Conservation (phyloP, 2,797 vertebrate genomes). For the Sebastes paucispinis region DNA sequence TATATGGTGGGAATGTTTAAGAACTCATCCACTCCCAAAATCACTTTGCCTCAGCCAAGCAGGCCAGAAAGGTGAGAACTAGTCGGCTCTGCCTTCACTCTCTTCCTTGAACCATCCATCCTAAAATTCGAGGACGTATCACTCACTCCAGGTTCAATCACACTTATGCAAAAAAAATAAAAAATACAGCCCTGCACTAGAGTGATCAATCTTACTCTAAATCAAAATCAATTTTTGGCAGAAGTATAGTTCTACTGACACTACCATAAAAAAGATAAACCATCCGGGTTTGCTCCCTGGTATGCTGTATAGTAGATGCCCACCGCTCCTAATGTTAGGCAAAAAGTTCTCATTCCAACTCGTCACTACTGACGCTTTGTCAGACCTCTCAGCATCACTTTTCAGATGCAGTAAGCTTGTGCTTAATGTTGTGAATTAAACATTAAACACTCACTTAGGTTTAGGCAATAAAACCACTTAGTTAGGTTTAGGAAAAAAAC, state of each 20-base stretch:
- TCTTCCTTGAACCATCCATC: background rate
- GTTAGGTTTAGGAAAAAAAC: no score
- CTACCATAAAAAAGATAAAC: background rate
- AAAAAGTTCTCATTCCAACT: no score
- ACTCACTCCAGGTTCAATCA: background rate
- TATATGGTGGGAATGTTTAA: background rate
- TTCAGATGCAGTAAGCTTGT: no score
- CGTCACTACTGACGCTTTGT: no score
- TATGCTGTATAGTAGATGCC: no score
- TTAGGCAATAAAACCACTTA: no score
- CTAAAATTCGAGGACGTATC: background rate
- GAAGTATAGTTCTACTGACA: background rate
- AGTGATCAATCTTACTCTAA: background rate
- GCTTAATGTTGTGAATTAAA: no score
- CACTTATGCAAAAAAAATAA: background rate
- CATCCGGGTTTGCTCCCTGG: no score
- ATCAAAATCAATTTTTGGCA: background rate
- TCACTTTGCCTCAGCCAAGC: background rate
- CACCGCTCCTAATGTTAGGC: fast-evolving
- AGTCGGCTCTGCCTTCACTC: background rate
- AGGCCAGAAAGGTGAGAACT: background rate
- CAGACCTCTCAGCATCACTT: no score
- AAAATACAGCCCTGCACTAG: background rate
- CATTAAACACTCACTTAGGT: no score
- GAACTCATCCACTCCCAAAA: background rate